Conservation (phyloP, 1,140 invertebrate genomes). For the Aphaenogaster floridana region DNA sequence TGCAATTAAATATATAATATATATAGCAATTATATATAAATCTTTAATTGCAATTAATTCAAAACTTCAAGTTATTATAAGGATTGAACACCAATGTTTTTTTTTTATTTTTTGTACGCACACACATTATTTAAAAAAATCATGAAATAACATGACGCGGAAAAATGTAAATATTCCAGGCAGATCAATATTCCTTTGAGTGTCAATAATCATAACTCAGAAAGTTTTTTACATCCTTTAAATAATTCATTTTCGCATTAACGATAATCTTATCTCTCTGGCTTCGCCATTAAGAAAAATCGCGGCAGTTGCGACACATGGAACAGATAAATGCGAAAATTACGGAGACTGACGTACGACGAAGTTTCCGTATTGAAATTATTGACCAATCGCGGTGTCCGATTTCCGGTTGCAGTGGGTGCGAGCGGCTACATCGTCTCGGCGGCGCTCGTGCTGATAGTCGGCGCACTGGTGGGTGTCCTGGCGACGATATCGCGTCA, state of each 20-base stretch:
- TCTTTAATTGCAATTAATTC: too few species aligned
- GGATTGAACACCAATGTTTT: too few species aligned
- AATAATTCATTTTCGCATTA: slow-evolving; percentile 12
- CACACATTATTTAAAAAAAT: background rate
- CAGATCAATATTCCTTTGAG: background rate
- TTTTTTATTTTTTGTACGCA: too few species aligned
- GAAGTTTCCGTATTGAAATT: background rate
- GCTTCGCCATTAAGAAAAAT: background rate
- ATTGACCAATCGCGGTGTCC: background rate
- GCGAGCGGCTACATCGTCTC: slow-evolving; percentile 83
- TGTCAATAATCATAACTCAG: background rate
- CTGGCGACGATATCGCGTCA: slow-evolving; percentile 84
- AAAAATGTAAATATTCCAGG: background rate
- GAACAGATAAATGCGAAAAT: slow-evolving; percentile 17
- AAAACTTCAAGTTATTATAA: too few species aligned
- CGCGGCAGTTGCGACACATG: background rate
- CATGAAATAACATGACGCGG: background rate
- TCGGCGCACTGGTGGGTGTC: slow-evolving; percentile 82
- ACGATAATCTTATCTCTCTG: background rate
- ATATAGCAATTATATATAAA: too few species aligned
- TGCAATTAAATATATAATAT: background rate
- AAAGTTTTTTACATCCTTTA: background rate
- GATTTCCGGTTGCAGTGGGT: slow-evolving; percentile 78
- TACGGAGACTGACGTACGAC: background rate
- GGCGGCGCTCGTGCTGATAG: slow-evolving; percentile 83